Evolutionary conservation across 1,140 invertebrate species (phyloP).

Genomic region (Aphelinus certus): DNA sequence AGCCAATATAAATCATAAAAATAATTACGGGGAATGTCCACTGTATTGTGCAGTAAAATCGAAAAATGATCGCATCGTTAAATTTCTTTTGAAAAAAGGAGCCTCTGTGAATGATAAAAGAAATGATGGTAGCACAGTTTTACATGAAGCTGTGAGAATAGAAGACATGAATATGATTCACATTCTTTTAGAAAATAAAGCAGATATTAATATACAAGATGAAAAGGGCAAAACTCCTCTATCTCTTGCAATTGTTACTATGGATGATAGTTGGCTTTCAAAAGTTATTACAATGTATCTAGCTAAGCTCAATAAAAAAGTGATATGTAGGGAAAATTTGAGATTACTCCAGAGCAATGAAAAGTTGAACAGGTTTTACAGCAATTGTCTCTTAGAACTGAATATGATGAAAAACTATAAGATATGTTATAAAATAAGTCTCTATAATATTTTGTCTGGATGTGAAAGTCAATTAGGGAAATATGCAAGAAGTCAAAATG

Average conservation of each 20-base stretch:
- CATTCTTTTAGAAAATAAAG: conserved; percentile 53
- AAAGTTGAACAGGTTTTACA: conserved; percentile 18
- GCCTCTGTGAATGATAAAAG: conserved; percentile 39
- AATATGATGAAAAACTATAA: conserved; percentile 23
- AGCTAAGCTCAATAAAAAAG: background rate
- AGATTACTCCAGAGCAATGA: conserved; percentile 7
- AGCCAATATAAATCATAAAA: conserved; percentile 55
- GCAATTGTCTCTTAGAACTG: conserved; percentile 22
- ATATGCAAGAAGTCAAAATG: conserved; percentile 20
- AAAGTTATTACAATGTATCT: conserved; percentile 26
- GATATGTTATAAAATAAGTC: conserved; percentile 26
- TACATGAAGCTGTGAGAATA: conserved; percentile 66
- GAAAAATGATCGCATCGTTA: conserved; percentile 41
- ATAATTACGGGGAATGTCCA: conserved; percentile 35
- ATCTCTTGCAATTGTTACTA: conserved; percentile 18
- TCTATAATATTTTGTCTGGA: conserved; percentile 23
- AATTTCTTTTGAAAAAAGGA: conserved; percentile 41
- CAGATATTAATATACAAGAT: conserved; percentile 64
- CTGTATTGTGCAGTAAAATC: conserved; percentile 44
- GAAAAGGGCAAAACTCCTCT: conserved; percentile 62
- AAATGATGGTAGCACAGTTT: conserved; percentile 54
- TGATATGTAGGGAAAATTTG: conserved; percentile 24
- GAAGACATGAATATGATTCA: conserved; percentile 63
- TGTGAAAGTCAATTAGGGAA: conserved; percentile 11
- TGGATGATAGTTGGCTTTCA: conserved; percentile 6